These are phyloP conservation scores for Pangasius macronema DNA, from an alignment of 2,797 vertebrate genomes.

Conservation along the genomic window DNA sequence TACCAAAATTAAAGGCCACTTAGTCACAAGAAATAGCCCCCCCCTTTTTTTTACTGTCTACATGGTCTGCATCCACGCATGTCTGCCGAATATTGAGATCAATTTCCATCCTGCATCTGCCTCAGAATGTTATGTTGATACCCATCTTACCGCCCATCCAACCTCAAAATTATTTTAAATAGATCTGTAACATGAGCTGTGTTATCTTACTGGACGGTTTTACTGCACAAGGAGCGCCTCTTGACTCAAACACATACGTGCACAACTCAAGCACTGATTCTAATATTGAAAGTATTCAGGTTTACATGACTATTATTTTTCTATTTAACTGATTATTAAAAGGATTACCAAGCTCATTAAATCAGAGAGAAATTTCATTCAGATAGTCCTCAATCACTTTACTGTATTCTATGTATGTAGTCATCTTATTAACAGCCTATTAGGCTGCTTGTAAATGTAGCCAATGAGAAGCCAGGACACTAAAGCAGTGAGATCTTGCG, in stretches of 20 bases:
- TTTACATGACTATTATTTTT: background rate
- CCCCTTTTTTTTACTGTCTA: background rate
- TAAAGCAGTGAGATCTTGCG: background rate
- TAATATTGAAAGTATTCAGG: background rate
- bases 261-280: background rate
- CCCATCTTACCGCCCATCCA: background rate
- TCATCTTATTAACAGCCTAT: background rate
- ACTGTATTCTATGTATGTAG: background rate
- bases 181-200: too few species aligned
- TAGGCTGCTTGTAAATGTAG: background rate
- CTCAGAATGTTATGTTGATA: background rate
- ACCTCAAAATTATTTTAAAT: conserved; percentile 3
- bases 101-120: background rate
- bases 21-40: background rate
- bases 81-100: background rate
- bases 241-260: background rate
- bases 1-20: background rate
- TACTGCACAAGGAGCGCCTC: background rate
- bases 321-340: background rate
- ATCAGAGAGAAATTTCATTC: background rate
- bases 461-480: background rate
- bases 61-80: background rate
- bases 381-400: background rate
- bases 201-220: background rate
- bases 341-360: background rate